Base-by-base conservation (phyloP, 37 sponge, comb jelly and placozoan species). In the Sycon ciliatum region DNA sequence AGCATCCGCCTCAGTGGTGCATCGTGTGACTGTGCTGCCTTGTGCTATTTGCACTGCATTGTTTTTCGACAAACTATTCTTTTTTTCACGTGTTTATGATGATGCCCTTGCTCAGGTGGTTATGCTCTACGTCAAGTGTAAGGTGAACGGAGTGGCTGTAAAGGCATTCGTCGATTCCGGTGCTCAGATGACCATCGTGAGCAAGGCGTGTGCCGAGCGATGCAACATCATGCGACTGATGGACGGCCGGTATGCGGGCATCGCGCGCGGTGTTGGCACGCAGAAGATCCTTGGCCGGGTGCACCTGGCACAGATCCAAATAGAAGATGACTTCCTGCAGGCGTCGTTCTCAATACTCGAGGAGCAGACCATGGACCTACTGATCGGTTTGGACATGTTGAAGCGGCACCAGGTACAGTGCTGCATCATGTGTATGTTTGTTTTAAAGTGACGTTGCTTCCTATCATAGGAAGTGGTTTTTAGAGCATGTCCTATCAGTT, bases 81-180 rank as follows among this genome's bases (percentile, higher is more conserved):
- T 33, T 30, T 30, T 38, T 24, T 34, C 39, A 67, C 22, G 26
- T 67, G 22, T 30, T 16, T 16, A 67, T 11, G 37, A 61, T 67
- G 69, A 67, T 67, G n/a, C n/a, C n/a, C n/a, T n/a, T n/a, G n/a
- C n/a, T n/a, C n/a, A n/a, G 36, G 96, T 95, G 24, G 78, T 80
- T 20, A 95, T 95, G 96, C 84, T 95, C 36, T 95, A 95, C 73
- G 24, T 95, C 18, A 36, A 78, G 30, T 78, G 80, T 39, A 79
- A 82, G 42, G 91, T 91, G 54, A 95, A 95, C 68, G 84, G 85
- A 20, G 72, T 68, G 2, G 76, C 71, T 6, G 81, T 95, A 72
- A 87, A 82, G 68, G 96, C 91, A 5, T 77, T 95, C 27, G 88
- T 95, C 26, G 96, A 95, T 68, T 87, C 96, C 13, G 96, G 96